phyloP scores from a whole-genome alignment of 1,140 invertebrate species.

The Bombus huntii region DNA sequence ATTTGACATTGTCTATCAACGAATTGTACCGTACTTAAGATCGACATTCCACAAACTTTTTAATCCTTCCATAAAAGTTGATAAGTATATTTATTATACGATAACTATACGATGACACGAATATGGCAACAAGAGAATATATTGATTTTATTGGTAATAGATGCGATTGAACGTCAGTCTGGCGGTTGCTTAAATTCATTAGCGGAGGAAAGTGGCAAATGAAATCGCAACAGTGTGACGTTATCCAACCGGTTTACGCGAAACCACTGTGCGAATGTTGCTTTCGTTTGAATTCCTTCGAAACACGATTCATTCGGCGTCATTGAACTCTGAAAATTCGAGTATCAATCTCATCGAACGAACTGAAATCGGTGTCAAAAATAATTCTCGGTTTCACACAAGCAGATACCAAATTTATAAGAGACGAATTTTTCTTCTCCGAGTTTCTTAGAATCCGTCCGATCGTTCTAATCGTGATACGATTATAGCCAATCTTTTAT shows the following conservation, averaged over 20 bases:
- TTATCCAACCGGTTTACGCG: neutral
- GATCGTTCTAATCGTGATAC: neutral
- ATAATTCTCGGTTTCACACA: neutral
- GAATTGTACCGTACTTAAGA: neutral
- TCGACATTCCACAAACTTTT: neutral
- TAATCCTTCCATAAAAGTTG: neutral
- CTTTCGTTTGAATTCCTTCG: constrained; percentile 1
- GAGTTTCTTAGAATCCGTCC: neutral
- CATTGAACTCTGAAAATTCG: constrained; percentile 20
- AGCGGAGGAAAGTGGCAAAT: neutral
- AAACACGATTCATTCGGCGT: neutral
- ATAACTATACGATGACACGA: constrained; percentile 42
- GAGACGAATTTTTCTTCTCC: neutral
- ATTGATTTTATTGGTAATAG: constrained; percentile 39
- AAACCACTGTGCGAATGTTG: neutral
- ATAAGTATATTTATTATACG: neutral
- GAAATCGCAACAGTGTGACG: neutral
- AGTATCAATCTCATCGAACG: too few relatives aligned
- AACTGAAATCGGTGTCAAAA: neutral
- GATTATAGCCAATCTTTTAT: neutral
- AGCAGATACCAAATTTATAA: neutral
- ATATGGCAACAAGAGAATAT: neutral
- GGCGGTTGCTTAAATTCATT: constrained; percentile 15
- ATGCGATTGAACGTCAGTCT: constrained; percentile 16
- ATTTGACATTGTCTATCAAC: neutral